Conservation (phyloP, 1,140 invertebrate genomes). For the Atta texana region DNA sequence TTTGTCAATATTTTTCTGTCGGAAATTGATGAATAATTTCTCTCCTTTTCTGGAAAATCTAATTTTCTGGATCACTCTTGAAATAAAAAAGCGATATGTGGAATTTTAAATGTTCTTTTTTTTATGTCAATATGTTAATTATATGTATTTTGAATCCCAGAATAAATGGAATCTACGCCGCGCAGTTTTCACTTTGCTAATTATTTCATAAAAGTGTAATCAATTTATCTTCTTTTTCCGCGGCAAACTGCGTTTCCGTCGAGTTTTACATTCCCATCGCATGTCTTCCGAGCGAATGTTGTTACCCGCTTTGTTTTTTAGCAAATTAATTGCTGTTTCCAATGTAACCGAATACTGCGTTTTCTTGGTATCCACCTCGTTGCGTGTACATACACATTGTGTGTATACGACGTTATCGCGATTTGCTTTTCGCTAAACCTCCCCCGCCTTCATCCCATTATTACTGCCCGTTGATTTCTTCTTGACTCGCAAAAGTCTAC, state of each 20-base stretch:
- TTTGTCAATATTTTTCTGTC: too few species aligned
- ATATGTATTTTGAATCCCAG: background rate
- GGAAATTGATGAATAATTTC: too few species aligned
- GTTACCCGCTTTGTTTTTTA: conserved; percentile 4
- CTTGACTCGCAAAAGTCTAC: conserved; percentile 23
- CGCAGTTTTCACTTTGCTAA: background rate
- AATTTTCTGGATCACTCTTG: too few species aligned
- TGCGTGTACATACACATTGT: background rate
- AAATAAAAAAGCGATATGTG: too few species aligned
- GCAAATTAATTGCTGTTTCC: conserved; percentile 37
- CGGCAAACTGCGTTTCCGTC: conserved; percentile 11
- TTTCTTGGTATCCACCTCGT: background rate
- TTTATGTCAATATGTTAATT: background rate
- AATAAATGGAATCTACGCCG: background rate
- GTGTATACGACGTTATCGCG: conserved; percentile 6
- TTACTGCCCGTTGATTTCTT: conserved; percentile 5
- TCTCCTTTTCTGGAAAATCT: too few species aligned
- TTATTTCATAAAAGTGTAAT: conserved; percentile 14
- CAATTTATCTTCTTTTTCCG: conserved; percentile 24
- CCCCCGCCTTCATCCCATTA: too few species aligned
- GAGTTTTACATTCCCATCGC: conserved; percentile 21
- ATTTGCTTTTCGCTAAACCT: background rate
- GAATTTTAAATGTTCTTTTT: background rate
- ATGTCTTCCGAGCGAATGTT: background rate
- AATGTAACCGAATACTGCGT: conserved; percentile 15